Evolutionary conservation across 2,888 invertebrate genomes (phyloP).

Genomic region (Drosophila infuscata): DNA sequence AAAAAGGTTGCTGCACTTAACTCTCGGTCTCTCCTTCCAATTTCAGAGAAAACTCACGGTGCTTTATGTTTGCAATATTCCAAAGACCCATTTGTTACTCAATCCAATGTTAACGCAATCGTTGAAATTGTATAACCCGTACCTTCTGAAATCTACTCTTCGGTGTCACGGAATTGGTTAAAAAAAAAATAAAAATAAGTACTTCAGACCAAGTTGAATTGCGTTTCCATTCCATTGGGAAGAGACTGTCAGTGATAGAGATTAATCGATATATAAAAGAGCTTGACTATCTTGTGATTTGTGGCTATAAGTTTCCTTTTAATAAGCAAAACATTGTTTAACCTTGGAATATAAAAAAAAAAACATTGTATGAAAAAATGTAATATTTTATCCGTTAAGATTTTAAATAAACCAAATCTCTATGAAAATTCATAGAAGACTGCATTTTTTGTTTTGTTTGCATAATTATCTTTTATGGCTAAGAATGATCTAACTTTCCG

Average conservation of each 20-base stretch:
- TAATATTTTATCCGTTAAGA: neutral
- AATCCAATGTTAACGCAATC: neutral
- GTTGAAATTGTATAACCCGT: neutral
- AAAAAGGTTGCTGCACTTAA: neutral
- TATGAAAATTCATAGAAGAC: neutral
- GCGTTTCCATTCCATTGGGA: neutral
- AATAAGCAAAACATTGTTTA: neutral
- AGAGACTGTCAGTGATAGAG: neutral
- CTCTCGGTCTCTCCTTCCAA: neutral
- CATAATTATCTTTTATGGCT: neutral
- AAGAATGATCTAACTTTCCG: slow-evolving; percentile 2
- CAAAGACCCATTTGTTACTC: neutral
- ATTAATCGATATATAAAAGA: neutral
- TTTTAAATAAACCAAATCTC: neutral
- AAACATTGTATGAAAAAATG: neutral
- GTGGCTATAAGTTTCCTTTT: neutral
- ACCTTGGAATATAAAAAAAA: neutral
- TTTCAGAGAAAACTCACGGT: neutral
- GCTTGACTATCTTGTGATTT: neutral
- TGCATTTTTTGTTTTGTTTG: neutral
- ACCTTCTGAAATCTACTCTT: neutral
- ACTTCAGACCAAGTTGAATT: neutral
- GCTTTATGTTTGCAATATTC: neutral
- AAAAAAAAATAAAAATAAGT: neutral
- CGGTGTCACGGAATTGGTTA: neutral